Evolutionary conservation across 2,113 vertebrate species (phyloP).

Genomic region (Scolopax mira): DNA sequence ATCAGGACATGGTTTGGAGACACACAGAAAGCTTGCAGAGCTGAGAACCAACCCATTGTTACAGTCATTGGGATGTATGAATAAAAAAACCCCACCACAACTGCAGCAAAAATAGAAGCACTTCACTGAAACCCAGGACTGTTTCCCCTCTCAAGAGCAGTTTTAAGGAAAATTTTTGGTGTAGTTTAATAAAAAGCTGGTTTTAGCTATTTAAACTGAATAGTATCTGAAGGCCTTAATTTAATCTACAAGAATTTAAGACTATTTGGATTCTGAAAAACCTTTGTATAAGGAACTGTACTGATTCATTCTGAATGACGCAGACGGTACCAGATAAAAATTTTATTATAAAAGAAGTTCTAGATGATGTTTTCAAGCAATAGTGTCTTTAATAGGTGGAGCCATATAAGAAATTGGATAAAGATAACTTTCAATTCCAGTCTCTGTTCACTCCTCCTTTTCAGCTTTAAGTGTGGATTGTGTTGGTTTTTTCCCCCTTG

Average conservation of each 20-base stretch:
- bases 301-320: background rate
- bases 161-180: background rate
- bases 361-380: background rate
- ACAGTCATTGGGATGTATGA: background rate
- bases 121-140: background rate
- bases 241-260: background rate
- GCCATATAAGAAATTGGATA: background rate
- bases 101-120: background rate
- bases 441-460: background rate
- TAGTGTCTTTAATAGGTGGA: background rate
- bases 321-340: background rate
- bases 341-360: background rate
- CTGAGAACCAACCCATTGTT: background rate
- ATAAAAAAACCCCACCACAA: too few relatives aligned
- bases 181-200: background rate
- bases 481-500: fast-evolving
- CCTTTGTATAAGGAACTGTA: background rate
- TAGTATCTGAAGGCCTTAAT: background rate
- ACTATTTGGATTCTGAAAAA: background rate
- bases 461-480: background rate
- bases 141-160: background rate
- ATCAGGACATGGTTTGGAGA: background rate
- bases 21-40: background rate
- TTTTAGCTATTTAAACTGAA: background rate
- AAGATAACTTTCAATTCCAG: background rate